Conservation (phyloP, 2,888 invertebrate genomes). For the Aspidiotus rigidus region DNA sequence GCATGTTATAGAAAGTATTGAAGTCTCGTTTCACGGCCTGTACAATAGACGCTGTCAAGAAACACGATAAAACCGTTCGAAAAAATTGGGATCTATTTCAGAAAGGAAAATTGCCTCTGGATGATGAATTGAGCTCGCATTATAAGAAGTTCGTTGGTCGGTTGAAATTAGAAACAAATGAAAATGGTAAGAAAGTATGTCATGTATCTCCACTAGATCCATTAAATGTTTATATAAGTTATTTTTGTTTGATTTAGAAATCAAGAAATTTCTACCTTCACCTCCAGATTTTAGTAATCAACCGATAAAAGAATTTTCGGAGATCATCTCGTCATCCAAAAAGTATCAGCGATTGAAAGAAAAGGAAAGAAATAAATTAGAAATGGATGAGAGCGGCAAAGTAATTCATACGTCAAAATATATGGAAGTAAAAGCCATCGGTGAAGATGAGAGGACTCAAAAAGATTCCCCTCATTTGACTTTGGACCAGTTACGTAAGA, state of each 20-base stretch:
- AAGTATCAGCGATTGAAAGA: background rate
- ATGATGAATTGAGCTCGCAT: slow-evolving; percentile 49
- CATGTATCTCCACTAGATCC: too few relatives aligned
- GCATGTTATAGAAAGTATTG: slow-evolving; percentile 45
- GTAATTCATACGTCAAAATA: background rate
- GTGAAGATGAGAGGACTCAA: background rate
- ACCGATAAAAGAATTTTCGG: background rate
- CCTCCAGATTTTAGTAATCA: background rate
- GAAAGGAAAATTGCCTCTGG: slow-evolving; percentile 47
- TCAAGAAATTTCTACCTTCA: slow-evolving; percentile 1
- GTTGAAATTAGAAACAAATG: background rate
- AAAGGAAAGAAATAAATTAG: background rate
- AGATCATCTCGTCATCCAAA: slow-evolving; percentile 2
- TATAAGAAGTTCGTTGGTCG: slow-evolving; percentile 54
- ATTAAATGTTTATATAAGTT: background rate
- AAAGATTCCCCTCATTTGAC: background rate
- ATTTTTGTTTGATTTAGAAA: background rate
- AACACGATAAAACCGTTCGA: slow-evolving; percentile 58
- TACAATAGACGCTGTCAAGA: slow-evolving; percentile 49
- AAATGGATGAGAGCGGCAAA: background rate
- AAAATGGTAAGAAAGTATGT: background rate
- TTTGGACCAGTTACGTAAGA: background rate
- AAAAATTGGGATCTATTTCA: slow-evolving; percentile 61
- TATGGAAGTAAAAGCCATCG: background rate
- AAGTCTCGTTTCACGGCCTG: slow-evolving; percentile 57